These are phyloP conservation scores for Actias luna DNA, from an alignment of 2,888 invertebrate genomes.

Conservation along the genomic window DNA sequence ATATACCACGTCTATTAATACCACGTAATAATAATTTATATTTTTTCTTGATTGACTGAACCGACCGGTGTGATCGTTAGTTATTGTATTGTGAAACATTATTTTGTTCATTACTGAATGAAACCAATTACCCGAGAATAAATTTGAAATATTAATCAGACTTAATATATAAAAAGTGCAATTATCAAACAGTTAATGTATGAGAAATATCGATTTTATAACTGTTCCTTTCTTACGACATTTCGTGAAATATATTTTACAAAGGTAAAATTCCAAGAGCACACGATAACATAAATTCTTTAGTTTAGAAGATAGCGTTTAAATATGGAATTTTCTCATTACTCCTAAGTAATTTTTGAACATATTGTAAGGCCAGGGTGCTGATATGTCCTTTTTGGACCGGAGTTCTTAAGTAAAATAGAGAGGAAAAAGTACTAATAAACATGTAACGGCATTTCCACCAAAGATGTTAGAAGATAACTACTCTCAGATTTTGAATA, in stretches of 20 bases:
- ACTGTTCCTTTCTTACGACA: background rate
- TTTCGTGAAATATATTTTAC: background rate
- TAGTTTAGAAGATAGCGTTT: background rate
- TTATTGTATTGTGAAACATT: background rate
- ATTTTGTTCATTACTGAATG: background rate
- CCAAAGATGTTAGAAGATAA: background rate
- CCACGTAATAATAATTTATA: conserved; percentile 1
- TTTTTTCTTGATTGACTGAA: background rate
- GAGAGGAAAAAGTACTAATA: too few relatives aligned
- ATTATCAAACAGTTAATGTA: background rate
- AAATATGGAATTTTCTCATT: background rate
- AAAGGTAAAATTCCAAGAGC: background rate
- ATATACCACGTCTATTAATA: background rate
- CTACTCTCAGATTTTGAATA: background rate
- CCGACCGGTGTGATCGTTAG: background rate
- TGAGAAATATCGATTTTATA: background rate
- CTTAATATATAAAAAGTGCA: background rate
- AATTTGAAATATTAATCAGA: background rate
- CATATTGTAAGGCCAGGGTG: too few relatives aligned
- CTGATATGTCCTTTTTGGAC: too few relatives aligned
- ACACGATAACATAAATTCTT: background rate
- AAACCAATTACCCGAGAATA: background rate
- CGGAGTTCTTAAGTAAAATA: too few relatives aligned
- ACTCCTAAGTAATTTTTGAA: too few relatives aligned
- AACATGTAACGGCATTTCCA: background rate